These are phyloP conservation scores for Cyphomyrmex costatus DNA, from an alignment of 1,140 invertebrate genomes.

Conservation along the genomic window DNA sequence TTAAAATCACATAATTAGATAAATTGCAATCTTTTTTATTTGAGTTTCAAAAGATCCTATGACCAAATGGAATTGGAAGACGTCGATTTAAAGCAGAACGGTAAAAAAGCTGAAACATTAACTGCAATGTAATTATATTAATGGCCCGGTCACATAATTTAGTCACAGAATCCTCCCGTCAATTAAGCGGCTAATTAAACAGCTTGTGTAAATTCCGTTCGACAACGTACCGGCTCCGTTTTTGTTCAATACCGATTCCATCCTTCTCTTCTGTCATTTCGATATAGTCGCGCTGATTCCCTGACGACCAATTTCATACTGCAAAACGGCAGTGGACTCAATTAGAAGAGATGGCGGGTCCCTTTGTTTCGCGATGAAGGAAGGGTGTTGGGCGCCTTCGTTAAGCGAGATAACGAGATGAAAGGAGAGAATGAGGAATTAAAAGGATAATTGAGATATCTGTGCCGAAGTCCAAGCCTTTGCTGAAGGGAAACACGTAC, in stretches of 20 bases:
- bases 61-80: neutral
- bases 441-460: constrained; percentile 59
- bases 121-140: constrained; percentile 43
- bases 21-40: neutral
- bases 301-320: constrained; percentile 57
- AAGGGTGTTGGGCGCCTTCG: constrained; percentile 45
- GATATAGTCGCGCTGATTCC: constrained; percentile 46
- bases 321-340: constrained; percentile 41
- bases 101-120: constrained; percentile 3
- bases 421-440: constrained; percentile 50
- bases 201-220: constrained; percentile 36
- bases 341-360: constrained; percentile 51
- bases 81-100: neutral
- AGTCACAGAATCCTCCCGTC: neutral
- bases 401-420: constrained; percentile 63
- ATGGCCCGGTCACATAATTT: constrained; percentile 31
- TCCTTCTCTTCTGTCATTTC: constrained; percentile 34
- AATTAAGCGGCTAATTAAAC: constrained; percentile 59
- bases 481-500: neutral
- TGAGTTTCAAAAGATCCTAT: neutral
- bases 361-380: constrained; percentile 43
- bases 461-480: neutral
- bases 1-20: neutral
- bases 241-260: constrained; percentile 41
- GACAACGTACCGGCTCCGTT: constrained; percentile 36